A percentile compares a stretch with the other conserved stretches of the same genome.
Conservation (phyloP, 1,140 invertebrate genomes). For the Chironomus striatipennis region DNA sequence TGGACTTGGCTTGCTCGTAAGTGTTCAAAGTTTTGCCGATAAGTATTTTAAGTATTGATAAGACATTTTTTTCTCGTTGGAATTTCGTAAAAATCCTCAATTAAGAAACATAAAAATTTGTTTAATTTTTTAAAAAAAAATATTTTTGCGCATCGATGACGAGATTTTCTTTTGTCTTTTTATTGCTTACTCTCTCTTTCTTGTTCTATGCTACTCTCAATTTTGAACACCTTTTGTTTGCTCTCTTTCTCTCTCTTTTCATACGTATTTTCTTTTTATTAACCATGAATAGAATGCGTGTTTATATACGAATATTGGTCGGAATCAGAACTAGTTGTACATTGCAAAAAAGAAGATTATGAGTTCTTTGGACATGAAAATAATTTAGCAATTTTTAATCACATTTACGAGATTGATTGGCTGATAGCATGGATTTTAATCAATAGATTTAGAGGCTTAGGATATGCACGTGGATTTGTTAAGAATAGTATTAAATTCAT, state of each 20-base stretch:
- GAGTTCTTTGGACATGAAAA: neutral
- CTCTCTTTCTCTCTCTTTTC: neutral
- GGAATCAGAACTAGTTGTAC: neutral
- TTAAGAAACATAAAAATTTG: neutral
- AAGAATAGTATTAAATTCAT: neutral
- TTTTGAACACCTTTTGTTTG: too few species aligned
- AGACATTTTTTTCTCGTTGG: neutral
- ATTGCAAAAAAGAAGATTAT: neutral
- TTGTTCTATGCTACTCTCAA: neutral
- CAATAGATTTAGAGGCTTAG: neutral
- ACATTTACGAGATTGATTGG: conserved; percentile 15
- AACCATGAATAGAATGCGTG: neutral
- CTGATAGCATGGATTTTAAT: neutral
- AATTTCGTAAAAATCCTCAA: neutral
- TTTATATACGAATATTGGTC: neutral
- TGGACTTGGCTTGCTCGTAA: conserved; percentile 6
- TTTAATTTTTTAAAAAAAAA: neutral
- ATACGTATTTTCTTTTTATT: too few species aligned
- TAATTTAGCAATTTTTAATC: neutral
- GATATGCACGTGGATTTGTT: neutral
- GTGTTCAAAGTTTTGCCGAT: neutral
- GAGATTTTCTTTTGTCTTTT: neutral
- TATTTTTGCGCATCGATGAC: neutral
- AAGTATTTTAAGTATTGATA: neutral
- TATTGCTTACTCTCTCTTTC: neutral